Conservation (phyloP, 1,140 invertebrate genomes). For the Colletes gigas region DNA sequence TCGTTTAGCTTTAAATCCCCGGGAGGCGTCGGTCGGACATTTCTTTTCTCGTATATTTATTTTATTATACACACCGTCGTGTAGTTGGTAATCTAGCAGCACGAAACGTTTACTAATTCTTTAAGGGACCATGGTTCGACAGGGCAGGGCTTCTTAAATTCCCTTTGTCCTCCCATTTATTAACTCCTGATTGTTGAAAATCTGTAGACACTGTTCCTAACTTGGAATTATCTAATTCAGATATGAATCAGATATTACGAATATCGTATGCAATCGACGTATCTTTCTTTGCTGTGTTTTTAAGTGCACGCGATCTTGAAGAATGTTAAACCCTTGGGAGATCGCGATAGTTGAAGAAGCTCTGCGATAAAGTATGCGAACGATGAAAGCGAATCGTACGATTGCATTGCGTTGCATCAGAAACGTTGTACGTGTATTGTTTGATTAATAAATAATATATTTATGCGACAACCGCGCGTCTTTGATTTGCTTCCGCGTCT, state of each 20-base stretch:
- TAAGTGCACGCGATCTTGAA: no score
- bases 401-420: neutral
- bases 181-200: no score
- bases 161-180: no score
- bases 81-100: conserved; percentile 23
- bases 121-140: neutral
- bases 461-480: conserved; percentile 39
- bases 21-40: conserved; percentile 5
- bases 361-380: neutral
- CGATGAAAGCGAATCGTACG: neutral
- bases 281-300: no score
- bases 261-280: no score
- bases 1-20: conserved; percentile 38
- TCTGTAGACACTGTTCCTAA: no score
- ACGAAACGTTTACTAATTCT: neutral
- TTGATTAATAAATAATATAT: conserved; percentile 61
- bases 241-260: no score
- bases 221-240: no score
- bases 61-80: neutral
- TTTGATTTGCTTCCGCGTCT: neutral
- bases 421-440: conserved; percentile 24
- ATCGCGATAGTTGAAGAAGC: no score
- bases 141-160: no score
- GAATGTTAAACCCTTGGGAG: no score
- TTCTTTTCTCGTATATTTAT: conserved; percentile 15